Evolutionary conservation across 92 coral and sea anemone species (phyloP).

Genomic region (Micromussa lordhowensis): DNA sequence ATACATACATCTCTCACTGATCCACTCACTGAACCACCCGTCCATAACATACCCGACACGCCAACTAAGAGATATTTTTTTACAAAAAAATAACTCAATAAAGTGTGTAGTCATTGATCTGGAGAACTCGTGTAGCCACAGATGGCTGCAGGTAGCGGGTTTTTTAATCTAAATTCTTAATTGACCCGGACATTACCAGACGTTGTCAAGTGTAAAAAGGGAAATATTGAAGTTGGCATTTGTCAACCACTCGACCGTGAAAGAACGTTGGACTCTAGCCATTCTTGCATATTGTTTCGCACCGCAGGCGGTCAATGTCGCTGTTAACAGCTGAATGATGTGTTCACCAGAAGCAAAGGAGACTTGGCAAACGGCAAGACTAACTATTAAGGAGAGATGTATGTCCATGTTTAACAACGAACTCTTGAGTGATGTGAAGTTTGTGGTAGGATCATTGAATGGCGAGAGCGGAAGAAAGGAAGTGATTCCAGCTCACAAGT

Average conservation of each 20-base stretch:
- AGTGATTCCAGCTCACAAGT: conserved; percentile 41
- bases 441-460: conserved; percentile 10
- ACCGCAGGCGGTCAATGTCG: not conserved
- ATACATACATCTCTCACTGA: no score
- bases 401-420: conserved; percentile 26
- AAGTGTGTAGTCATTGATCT: no score
- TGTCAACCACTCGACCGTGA: not conserved
- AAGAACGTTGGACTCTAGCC: not conserved
- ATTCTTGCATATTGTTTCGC: not conserved
- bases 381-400: conserved; percentile 30
- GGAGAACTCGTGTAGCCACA: no score
- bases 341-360: not conserved
- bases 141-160: no score
- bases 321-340: not conserved
- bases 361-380: conserved; percentile 19
- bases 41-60: no score
- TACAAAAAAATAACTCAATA: no score
- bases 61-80: no score
- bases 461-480: not conserved
- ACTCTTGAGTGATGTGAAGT: conserved; percentile 41
- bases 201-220: not conserved
- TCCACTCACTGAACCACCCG: no score
- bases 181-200: not conserved
- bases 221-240: no score
- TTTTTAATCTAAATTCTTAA: no score